These are phyloP conservation scores for Amphipyra tragopoginis DNA, from an alignment of 2,888 invertebrate genomes.

Conservation along the genomic window DNA sequence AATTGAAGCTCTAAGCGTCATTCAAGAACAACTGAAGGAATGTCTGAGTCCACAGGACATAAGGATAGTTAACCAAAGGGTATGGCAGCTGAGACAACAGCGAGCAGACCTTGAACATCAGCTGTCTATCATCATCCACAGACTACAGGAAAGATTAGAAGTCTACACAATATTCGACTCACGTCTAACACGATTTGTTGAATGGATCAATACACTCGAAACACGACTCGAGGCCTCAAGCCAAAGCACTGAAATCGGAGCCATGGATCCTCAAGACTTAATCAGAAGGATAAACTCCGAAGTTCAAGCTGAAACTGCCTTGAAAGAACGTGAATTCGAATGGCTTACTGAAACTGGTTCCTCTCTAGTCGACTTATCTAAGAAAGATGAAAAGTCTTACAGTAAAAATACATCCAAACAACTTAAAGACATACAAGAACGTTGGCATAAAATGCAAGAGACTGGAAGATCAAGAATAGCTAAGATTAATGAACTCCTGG, in stretches of 20 bases:
- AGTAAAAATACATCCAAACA: slow-evolving; percentile 90
- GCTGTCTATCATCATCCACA: slow-evolving; percentile 92
- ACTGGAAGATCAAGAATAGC: slow-evolving; percentile 92
- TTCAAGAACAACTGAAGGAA: slow-evolving; percentile 95
- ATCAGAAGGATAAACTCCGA: slow-evolving; percentile 93
- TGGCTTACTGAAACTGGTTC: slow-evolving; percentile 93
- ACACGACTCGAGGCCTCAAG: slow-evolving; percentile 90
- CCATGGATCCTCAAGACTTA: slow-evolving; percentile 93
- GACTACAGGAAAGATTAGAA: slow-evolving; percentile 93
- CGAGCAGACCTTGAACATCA: slow-evolving; percentile 95
- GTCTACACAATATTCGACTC: slow-evolving; percentile 93
- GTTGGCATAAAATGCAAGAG: slow-evolving; percentile 92
- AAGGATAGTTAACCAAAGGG: slow-evolving; percentile 93
- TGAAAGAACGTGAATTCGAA: slow-evolving; percentile 94
- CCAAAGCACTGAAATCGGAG: slow-evolving; percentile 84
- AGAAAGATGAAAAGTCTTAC: slow-evolving; percentile 90
- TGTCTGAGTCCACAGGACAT: slow-evolving; percentile 95
- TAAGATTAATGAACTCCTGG: slow-evolving; percentile 93
- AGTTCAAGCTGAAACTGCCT: slow-evolving; percentile 92
- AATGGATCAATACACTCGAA: slow-evolving; percentile 93
- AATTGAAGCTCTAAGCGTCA: slow-evolving; percentile 92
- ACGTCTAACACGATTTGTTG: slow-evolving; percentile 91
- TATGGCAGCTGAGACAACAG: slow-evolving; percentile 94
- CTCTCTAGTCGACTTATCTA: slow-evolving; percentile 91
- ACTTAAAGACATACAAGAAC: slow-evolving; percentile 90